Evolutionary conservation across 2,888 invertebrate genomes (phyloP), one percentile per base, ranked within the genome.

Genomic region (Reticulitermes lucifugus): DNA sequence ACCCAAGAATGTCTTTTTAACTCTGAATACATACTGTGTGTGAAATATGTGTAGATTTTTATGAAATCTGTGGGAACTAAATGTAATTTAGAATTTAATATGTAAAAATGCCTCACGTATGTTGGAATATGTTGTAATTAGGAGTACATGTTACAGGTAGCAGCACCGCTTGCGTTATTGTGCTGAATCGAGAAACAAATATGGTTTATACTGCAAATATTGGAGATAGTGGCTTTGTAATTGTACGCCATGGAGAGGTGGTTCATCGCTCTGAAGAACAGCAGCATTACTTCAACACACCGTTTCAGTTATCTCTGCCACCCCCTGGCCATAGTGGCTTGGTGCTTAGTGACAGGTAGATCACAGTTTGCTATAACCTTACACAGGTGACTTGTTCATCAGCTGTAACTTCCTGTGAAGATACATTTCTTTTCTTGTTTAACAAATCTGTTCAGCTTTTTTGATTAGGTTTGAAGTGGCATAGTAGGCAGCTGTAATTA

Each of bases 241-340:
- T 99, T 83, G 96, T 98, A 85, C 93, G 98, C 41, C 94, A 94
- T 83, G 98, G 98, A 35, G 94, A 95, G 88, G 95, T 99, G 35
- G 95, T 99, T 46, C 97, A 98, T 90, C 95, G 97, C 87, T 98
- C 98, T 7, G 96, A 97, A 89, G 99, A 99, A 90, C 99, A 99
- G 90, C 98, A 98, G 89, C 99, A 99, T 91, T 99, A 99, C 92
- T 99, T 99, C 92, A 99, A 99, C 92, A 99, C 99, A 70, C 99
- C 99, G 6, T 99, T 98, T 93, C 99, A 99, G 91, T 93, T 99
- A 87, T 97, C 98, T 81, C 92, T 99, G 88, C 97, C 98, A 65
- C 99, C 99, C 41, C 97, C 98, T 1, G 96, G 96, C 22, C 96
- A 96, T 88, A 95, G 96, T 88, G 95, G 95, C 87, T 95, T 96